Percentiles rank a stretch among this genome's conserved stretches.
Conservation (phyloP, 1,140 invertebrate genomes). For the Cotesia chilonis region DNA sequence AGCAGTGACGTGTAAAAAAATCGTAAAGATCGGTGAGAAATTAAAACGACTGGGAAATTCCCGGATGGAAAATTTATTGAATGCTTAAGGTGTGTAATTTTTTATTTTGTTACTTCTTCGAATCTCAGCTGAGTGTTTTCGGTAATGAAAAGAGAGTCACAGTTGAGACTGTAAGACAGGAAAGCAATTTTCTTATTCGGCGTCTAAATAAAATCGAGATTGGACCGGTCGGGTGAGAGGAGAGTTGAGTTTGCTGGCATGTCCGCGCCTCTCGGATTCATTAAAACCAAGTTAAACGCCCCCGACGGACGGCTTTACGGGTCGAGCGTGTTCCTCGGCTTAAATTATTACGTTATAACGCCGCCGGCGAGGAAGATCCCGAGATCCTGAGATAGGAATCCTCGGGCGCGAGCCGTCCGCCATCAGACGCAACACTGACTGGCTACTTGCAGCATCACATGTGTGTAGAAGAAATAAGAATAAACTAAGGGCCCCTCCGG, state of each 20-base stretch:
- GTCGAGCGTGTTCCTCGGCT: conserved; percentile 37
- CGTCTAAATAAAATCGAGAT: conserved; percentile 15
- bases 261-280: conserved; percentile 40
- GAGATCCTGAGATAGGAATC: conserved; percentile 36
- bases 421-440: neutral
- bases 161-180: no score
- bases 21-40: no score
- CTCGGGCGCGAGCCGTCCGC: conserved; percentile 31
- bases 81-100: no score
- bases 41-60: no score
- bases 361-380: conserved; percentile 35
- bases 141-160: neutral
- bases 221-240: no score
- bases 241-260: neutral
- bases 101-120: no score
- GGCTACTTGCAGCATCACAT: conserved; percentile 4
- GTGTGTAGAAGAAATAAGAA: no score
- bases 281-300: conserved; percentile 52
- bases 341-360: conserved; percentile 54
- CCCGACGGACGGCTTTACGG: conserved; percentile 47
- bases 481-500: conserved; percentile 7
- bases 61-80: no score
- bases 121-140: no score
- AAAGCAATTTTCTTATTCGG: conserved; percentile 4
- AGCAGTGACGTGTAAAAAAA: no score